phyloP scores from a whole-genome alignment of 2,888 invertebrate genomes.

The Callinectes sapidus region DNA sequence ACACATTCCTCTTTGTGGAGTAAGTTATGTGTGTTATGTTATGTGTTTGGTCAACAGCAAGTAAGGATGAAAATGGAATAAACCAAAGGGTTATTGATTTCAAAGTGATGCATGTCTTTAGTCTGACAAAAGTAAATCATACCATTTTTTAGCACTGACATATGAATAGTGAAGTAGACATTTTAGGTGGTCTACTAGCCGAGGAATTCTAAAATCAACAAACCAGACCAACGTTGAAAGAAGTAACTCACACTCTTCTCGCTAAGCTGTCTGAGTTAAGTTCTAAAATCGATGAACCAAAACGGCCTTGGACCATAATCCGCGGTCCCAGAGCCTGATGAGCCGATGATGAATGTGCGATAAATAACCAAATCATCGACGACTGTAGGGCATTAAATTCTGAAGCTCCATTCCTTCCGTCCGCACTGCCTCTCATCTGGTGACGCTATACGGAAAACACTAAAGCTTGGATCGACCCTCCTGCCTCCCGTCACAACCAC shows the following conservation, averaged over 20 bases:
- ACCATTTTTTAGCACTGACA: background rate
- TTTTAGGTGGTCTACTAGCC: background rate
- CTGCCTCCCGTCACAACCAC: background rate
- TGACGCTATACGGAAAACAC: background rate
- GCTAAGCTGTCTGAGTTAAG: background rate
- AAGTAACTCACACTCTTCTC: too few species aligned
- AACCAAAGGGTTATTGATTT: background rate
- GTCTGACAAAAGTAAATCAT: background rate
- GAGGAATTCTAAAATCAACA: background rate
- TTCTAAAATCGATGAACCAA: background rate
- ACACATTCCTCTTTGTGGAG: background rate
- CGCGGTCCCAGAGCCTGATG: background rate
- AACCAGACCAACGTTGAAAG: background rate
- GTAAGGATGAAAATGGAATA: background rate
- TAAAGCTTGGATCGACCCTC: background rate
- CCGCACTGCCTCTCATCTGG: background rate
- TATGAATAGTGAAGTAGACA: background rate
- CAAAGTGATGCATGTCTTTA: background rate
- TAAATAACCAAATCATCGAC: background rate
- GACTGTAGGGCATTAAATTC: background rate
- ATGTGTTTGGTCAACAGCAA: background rate
- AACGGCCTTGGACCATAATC: background rate
- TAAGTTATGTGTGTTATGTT: background rate
- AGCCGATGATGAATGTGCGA: constrained; percentile 2
- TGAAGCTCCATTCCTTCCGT: background rate